phyloP scores from a whole-genome alignment of 2,888 invertebrate genomes.

The Resseliella maxima region DNA sequence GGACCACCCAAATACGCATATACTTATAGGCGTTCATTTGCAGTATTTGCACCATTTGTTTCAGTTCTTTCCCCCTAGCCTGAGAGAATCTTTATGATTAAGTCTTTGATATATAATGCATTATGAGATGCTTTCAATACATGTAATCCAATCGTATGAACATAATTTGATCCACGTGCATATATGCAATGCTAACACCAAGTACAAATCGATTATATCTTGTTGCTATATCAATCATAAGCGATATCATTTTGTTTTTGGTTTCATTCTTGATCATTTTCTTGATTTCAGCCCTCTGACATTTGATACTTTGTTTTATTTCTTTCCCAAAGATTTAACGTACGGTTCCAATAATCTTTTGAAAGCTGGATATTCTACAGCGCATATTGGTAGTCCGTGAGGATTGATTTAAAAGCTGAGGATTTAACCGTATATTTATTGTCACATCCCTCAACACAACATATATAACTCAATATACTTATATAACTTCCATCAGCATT shows the following conservation, averaged over 20 bases:
- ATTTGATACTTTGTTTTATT: neutral
- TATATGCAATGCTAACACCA: neutral
- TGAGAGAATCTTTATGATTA: neutral
- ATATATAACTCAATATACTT: too few relatives aligned
- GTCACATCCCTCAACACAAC: too few relatives aligned
- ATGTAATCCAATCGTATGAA: neutral
- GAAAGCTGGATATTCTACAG: slow-evolving; percentile 10
- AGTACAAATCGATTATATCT: slow-evolving; percentile 19
- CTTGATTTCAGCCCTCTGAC: neutral
- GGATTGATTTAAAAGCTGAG: too few relatives aligned
- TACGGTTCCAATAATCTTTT: neutral
- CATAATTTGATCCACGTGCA: neutral
- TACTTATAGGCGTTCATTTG: too few relatives aligned
- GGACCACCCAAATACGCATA: too few relatives aligned
- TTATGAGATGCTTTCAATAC: neutral
- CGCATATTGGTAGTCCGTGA: neutral
- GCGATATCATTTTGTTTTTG: neutral
- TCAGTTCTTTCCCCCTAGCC: too few relatives aligned
- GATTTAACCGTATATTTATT: too few relatives aligned
- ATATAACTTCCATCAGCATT: too few relatives aligned
- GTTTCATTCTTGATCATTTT: slow-evolving; percentile 4
- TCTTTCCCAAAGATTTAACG: neutral
- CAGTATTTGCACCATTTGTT: too few relatives aligned
- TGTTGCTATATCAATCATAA: slow-evolving; percentile 24
- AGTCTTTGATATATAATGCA: neutral